Evolutionary conservation across 2,797 vertebrate genomes (phyloP).

Genomic region (Tragelaphus eurycerus): DNA sequence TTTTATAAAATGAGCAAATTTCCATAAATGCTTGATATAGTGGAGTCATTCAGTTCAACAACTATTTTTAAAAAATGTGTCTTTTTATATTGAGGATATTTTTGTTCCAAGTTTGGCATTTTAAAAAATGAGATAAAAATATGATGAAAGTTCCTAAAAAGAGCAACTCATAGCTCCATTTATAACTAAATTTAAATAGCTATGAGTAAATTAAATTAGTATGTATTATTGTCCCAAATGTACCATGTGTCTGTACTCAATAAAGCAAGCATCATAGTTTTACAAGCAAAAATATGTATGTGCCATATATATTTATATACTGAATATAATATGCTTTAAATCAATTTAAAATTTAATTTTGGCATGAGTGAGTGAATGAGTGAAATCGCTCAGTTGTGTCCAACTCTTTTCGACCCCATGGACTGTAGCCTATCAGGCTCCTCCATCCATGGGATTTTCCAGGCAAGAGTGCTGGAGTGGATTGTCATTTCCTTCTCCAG

Average conservation of each 20-base stretch:
- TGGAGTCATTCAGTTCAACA: neutral
- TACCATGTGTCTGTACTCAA: neutral
- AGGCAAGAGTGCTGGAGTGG: no score
- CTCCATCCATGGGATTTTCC: no score
- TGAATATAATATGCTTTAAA: neutral
- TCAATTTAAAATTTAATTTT: neutral
- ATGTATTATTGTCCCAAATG: neutral
- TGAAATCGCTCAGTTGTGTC: no score
- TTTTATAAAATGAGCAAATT: neutral
- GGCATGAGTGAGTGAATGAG: neutral
- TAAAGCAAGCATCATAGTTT: neutral
- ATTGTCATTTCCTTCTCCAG: no score
- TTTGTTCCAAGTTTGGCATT: neutral
- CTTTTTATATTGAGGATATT: neutral
- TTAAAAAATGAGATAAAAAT: conserved; percentile 11
- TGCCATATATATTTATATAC: neutral
- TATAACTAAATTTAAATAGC: conserved; percentile 14
- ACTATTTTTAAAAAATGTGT: neutral
- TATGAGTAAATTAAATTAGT: neutral
- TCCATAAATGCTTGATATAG: neutral
- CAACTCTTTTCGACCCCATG: no score
- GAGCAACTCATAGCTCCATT: neutral
- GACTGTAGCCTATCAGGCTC: no score
- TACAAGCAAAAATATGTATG: neutral
- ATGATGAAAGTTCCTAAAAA: neutral